Conservation (phyloP, 2,797 vertebrate species). For the Mareca penelope region DNA sequence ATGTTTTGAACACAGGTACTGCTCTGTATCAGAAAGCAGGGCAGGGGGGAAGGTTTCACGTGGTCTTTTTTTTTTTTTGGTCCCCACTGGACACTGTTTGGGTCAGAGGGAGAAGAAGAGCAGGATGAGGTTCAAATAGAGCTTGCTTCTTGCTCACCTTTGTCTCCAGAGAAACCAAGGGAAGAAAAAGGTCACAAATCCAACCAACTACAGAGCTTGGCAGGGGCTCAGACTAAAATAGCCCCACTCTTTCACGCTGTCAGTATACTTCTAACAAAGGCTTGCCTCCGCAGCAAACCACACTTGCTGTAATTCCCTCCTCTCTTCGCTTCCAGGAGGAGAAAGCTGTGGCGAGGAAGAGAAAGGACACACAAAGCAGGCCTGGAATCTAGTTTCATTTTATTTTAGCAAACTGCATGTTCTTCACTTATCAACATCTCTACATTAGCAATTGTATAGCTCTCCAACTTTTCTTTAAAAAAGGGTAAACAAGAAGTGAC, state of each 20-base stretch:
- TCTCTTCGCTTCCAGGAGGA: not conserved
- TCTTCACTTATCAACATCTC: slow-evolving; percentile 75
- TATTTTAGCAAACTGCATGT: slow-evolving; percentile 78
- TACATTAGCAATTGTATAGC: slow-evolving; percentile 71
- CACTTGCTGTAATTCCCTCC: not conserved
- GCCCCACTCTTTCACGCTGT: accelerated
- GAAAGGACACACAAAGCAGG: slow-evolving; percentile 9
- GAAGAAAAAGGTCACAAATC: not conserved
- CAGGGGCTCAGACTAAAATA: not conserved
- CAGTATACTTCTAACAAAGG: not conserved
- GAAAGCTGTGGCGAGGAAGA: not conserved
- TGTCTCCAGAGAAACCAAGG: not conserved
- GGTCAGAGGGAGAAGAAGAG: not conserved
- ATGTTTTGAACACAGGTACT: accelerated
- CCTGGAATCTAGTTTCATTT: slow-evolving; percentile 76
- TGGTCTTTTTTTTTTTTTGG: not conserved
- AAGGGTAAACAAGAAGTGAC: slow-evolving; percentile 71
- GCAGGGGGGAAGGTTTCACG: not conserved
- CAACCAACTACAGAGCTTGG: not conserved
- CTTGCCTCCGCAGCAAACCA: not conserved
- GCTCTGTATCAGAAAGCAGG: not conserved
- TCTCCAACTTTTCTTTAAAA: slow-evolving; percentile 74
- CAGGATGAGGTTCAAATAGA: not conserved
- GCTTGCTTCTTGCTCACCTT: slow-evolving; percentile 8
- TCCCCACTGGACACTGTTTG: not conserved